Evolutionary conservation across 2,888 invertebrate genomes (phyloP).

Genomic region (Thera britannica): DNA sequence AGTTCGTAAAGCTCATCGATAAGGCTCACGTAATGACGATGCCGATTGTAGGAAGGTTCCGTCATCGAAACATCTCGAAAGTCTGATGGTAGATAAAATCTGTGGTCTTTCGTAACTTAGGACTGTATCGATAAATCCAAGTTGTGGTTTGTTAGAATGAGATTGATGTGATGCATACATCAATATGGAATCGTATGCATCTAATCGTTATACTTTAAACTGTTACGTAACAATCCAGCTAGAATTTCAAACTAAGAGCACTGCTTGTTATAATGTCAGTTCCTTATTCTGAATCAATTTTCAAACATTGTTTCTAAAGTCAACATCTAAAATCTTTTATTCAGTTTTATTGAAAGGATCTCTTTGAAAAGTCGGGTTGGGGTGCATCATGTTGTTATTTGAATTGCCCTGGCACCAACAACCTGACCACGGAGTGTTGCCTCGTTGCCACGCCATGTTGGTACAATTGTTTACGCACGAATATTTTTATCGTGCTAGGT

Average conservation of each 20-base stretch:
- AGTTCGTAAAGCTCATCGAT: conserved; percentile 61
- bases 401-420: no score
- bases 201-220: neutral
- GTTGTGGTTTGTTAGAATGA: conserved; percentile 3
- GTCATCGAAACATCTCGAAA: conserved; percentile 75
- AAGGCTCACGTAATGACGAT: conserved; percentile 71
- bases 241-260: neutral
- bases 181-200: neutral
- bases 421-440: no score
- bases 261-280: no score
- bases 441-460: no score
- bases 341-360: no score
- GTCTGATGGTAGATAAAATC: conserved; percentile 66
- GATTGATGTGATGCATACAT: conserved; percentile 2
- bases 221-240: neutral
- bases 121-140: conserved; percentile 52
- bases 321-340: no score
- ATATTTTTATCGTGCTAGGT: neutral
- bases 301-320: no score
- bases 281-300: no score
- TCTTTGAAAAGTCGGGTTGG: no score
- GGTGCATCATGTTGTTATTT: no score
- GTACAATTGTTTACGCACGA: no score
- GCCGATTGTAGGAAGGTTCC: conserved; percentile 53
- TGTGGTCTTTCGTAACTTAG: conserved; percentile 69